A percentile compares a stretch with the other conserved stretches of the same genome.
phyloP scores from a whole-genome alignment of 2,888 invertebrate species.

The Mimas tiliae region DNA sequence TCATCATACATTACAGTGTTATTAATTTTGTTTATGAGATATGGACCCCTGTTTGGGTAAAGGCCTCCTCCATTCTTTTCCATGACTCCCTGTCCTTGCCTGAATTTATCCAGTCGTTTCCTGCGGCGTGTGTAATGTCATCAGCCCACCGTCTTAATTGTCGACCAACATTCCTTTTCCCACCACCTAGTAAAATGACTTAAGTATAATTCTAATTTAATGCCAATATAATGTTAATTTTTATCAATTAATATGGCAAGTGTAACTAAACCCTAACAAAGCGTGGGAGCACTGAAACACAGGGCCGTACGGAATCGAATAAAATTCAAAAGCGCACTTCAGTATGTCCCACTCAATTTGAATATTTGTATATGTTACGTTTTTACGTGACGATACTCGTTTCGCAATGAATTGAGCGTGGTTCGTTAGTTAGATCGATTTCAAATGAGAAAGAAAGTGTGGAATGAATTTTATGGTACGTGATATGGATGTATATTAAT shows the following conservation, averaged over 20 bases:
- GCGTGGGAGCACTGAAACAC: constrained; percentile 35
- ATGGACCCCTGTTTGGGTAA: no score
- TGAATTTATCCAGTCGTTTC: no score
- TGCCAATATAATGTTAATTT: background rate
- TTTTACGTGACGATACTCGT: constrained; percentile 27
- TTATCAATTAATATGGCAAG: constrained; percentile 6
- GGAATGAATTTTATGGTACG: constrained; percentile 3
- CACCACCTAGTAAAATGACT: no score
- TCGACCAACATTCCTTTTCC: no score
- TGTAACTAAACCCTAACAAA: constrained; percentile 21
- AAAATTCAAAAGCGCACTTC: constrained; percentile 59
- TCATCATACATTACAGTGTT: no score
- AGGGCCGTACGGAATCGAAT: constrained; percentile 48
- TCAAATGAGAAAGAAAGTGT: constrained; percentile 11
- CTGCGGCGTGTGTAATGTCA: no score
- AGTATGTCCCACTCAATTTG: constrained; percentile 55
- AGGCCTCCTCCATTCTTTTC: no score
- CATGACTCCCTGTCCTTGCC: no score
- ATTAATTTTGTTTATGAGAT: no score
- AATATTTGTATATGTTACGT: constrained; percentile 54
- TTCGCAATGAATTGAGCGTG: constrained; percentile 14
- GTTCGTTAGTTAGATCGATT: constrained; percentile 26
- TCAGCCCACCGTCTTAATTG: no score
- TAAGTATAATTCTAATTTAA: no score
- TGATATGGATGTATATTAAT: no score